Percentiles rank a stretch among this genome's conserved stretches.
phyloP scores from a whole-genome alignment of 2,113 vertebrate species.

The Elephas maximus region DNA sequence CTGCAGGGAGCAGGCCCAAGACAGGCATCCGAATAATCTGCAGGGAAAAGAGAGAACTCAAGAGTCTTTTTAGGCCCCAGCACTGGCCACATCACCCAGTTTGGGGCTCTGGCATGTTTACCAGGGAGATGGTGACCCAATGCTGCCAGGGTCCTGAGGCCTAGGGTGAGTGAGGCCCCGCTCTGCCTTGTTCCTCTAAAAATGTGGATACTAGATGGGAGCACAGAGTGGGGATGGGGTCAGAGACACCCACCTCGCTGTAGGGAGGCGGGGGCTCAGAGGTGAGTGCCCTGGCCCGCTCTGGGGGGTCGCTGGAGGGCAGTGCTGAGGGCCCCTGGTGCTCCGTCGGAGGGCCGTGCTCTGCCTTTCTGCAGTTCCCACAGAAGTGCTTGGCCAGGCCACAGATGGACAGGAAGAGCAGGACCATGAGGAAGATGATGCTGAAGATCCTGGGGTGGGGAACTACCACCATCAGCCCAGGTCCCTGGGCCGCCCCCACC shows the following conservation, averaged over 20 bases:
- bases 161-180: background rate
- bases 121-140: background rate
- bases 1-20: background rate
- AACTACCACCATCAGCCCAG: background rate
- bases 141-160: background rate
- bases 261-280: slow-evolving; percentile 73
- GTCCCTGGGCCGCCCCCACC: background rate
- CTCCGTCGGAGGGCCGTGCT: fast-evolving
- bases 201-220: background rate
- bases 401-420: slow-evolving; percentile 68
- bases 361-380: background rate
- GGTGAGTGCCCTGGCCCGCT: background rate
- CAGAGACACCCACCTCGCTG: slow-evolving; percentile 73
- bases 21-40: slow-evolving; percentile 74
- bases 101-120: background rate
- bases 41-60: background rate
- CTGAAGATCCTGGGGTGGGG: slow-evolving; percentile 49
- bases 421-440: background rate
- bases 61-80: background rate
- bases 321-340: background rate
- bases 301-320: background rate
- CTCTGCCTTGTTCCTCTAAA: background rate
- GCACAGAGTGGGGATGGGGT: background rate
- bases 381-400: slow-evolving; percentile 56
- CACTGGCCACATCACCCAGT: fast-evolving